Base-by-base conservation (phyloP, 2,113 vertebrate species). In the Rhinopomastus cyanomelas region DNA sequence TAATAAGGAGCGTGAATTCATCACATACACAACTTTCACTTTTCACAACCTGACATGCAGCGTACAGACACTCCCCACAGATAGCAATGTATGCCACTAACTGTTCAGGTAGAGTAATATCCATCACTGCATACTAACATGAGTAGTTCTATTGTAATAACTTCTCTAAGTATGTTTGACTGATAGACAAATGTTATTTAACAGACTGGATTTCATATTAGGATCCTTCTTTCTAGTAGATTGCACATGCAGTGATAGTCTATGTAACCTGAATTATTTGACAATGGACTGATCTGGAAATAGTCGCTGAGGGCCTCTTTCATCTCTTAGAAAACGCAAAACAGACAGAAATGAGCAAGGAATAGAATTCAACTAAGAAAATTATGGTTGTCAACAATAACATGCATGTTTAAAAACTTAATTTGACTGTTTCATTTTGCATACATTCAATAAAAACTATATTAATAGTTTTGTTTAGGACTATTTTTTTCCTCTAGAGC, bases 251-350 rank as follows among this genome's bases (percentile, higher is more conserved):
- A 92, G 12, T 53, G 44, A 55, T 64, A 80, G 30, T 64, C 39
- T 26, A 6, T 44, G 39, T 42, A 93, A 60, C 34, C 12, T 74
- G 65, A 83, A 75, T 81, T 85, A 91, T 81, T 65, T 91, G 82
- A 72, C 59, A 57, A 78, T 53, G 30, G 32, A 75, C 29, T 60
- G 52, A 34, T 85, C 53, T 88, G 53, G 65, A 95, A 91, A 79
- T 61, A 89, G 61, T 88, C 93, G 62, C 46, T 81, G 36, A 79
- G 64, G 48, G 71, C 42, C 59, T 91, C 66, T 81, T 91, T 91
- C 42, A 69, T 51, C 17, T 94, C 42, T 55, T 62, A n/a, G 61
- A 90, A 86, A 68, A 57, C 42, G 86, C 81, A 81, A 65, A 81
- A 61, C 68, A 86, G 69, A 32, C n/a, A 65, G 30, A 49, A 88